These are phyloP conservation scores for Tortricodes alternella DNA, from an alignment of 2,888 invertebrate genomes.

Conservation along the genomic window DNA sequence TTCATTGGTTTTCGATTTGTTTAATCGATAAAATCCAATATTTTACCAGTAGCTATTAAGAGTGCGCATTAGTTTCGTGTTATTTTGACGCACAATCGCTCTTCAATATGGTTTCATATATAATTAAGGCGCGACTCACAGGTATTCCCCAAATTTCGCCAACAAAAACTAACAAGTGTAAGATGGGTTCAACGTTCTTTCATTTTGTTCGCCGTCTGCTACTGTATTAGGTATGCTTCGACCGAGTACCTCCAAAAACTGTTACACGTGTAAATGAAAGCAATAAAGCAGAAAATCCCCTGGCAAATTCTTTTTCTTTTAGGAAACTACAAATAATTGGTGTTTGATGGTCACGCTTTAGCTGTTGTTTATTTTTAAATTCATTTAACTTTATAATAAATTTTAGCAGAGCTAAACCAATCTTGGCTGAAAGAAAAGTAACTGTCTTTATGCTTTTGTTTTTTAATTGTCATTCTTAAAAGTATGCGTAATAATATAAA, in stretches of 20 bases:
- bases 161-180: constrained; percentile 54
- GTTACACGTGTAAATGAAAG: constrained; percentile 1
- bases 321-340: constrained; percentile 16
- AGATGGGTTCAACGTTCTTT: constrained; percentile 55
- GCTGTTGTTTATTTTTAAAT: constrained; percentile 7
- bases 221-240: constrained; percentile 13
- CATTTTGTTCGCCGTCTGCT: constrained; percentile 13
- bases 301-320: too few species aligned
- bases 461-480: too few species aligned
- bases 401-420: background rate
- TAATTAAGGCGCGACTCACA: constrained; percentile 42
- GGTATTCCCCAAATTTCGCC: constrained; percentile 58
- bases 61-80: background rate
- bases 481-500: too few species aligned
- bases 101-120: background rate
- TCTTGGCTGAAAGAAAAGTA: too few species aligned
- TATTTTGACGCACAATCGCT: background rate
- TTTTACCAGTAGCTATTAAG: too few species aligned
- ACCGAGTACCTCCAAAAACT: constrained; percentile 4
- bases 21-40: too few species aligned
- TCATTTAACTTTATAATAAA: background rate
- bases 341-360: constrained; percentile 18
- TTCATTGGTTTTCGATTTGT: too few species aligned
- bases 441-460: background rate
- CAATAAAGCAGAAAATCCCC: too few species aligned